phyloP scores from a whole-genome alignment of 1,140 invertebrate genomes.

The Limonius californicus region DNA sequence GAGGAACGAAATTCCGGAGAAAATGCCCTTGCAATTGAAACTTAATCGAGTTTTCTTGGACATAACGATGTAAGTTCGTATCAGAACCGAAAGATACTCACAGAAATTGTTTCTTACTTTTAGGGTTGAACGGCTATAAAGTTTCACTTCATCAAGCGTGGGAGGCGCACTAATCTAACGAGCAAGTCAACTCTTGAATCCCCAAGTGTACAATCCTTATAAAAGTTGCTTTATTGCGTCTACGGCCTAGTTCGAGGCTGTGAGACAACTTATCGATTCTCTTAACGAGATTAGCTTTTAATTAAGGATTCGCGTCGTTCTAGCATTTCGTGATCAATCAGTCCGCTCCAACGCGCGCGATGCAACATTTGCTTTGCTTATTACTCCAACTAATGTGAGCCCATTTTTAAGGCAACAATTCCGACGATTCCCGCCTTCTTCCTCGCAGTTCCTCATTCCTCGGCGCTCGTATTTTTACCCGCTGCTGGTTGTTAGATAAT shows the following conservation, averaged over 20 bases:
- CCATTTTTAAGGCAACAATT: too few relatives aligned
- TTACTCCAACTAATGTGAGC: not conserved
- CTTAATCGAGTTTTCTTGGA: too few relatives aligned
- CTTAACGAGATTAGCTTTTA: conserved; percentile 5
- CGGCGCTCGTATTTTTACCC: not conserved
- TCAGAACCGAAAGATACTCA: too few relatives aligned
- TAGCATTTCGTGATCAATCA: not conserved
- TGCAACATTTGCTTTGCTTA: not conserved
- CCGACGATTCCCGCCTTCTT: too few relatives aligned
- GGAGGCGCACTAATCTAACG: not conserved
- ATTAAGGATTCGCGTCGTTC: conserved; percentile 6
- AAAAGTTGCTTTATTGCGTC: conserved; percentile 8
- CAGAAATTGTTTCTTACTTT: not conserved
- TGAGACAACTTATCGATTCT: conserved; percentile 8
- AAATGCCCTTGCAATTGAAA: too few relatives aligned
- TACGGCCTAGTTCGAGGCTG: not conserved
- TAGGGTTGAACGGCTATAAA: conserved; percentile 1
- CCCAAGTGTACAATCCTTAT: conserved; percentile 9
- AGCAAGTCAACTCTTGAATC: conserved; percentile 9
- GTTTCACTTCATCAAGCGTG: not conserved
- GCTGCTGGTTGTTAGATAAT: not conserved
- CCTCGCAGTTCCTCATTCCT: too few relatives aligned
- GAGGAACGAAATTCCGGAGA: too few relatives aligned
- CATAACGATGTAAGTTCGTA: too few relatives aligned
- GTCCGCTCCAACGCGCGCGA: not conserved